Conservation (phyloP, 2,113 vertebrate genomes). For the Lichenostomus cassidix region DNA sequence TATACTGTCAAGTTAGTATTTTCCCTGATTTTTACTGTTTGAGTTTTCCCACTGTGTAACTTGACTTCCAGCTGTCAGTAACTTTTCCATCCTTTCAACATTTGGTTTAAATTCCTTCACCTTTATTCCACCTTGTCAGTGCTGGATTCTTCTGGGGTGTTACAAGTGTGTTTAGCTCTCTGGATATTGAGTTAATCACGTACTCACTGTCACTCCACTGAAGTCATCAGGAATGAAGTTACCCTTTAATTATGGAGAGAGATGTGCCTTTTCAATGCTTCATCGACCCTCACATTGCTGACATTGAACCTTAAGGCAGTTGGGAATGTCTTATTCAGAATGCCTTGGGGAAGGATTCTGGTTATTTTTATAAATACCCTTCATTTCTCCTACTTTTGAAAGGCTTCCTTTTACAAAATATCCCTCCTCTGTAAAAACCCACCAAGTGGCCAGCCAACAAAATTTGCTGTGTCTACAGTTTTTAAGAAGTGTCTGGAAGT, state of each 20-base stretch:
- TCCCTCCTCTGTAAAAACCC: background rate
- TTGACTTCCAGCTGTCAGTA: background rate
- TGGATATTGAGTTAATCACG: background rate
- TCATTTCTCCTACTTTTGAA: constrained; percentile 19
- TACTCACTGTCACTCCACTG: background rate
- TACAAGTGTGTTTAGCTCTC: background rate
- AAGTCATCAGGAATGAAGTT: background rate
- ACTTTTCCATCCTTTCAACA: background rate
- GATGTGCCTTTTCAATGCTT: background rate
- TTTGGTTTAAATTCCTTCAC: background rate
- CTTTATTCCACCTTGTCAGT: background rate
- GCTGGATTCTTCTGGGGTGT: background rate
- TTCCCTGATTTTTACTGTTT: background rate
- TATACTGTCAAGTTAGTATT: background rate
- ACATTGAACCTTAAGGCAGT: background rate
- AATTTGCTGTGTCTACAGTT: background rate
- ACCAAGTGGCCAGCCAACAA: background rate
- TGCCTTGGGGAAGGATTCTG: background rate
- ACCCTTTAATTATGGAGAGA: constrained; percentile 8
- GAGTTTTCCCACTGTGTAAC: background rate
- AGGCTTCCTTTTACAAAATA: background rate
- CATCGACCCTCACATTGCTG: background rate
- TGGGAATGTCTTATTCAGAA: background rate
- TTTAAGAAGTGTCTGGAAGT: background rate
- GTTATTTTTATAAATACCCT: constrained; percentile 55